Evolutionary conservation across 2,113 vertebrate species (phyloP).

Genomic region (Chloroceryle aenea): DNA sequence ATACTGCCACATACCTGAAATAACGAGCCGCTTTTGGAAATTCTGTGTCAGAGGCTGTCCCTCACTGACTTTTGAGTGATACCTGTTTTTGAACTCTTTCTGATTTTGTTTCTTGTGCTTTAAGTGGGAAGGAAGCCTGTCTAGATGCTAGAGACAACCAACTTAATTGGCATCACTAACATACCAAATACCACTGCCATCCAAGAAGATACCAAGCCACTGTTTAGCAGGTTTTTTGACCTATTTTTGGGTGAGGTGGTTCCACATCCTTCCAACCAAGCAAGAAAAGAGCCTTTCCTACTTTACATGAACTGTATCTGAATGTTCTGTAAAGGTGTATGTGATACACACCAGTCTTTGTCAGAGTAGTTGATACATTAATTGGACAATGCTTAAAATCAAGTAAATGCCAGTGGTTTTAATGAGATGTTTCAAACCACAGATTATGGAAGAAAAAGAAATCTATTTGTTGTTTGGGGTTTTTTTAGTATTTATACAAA

Average conservation of each 20-base stretch:
- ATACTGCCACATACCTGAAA: background rate
- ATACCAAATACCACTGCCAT: background rate
- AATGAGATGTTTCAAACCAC: slow-evolving; percentile 42
- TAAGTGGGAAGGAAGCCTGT: background rate
- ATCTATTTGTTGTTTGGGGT: slow-evolving; percentile 31
- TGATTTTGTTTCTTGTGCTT: background rate
- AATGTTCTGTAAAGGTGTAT: background rate
- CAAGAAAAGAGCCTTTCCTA: background rate
- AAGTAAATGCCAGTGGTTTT: slow-evolving; percentile 3
- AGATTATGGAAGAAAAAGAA: slow-evolving; percentile 43
- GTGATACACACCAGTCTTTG: background rate
- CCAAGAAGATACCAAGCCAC: background rate
- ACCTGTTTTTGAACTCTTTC: background rate
- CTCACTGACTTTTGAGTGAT: background rate
- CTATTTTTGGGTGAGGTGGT: background rate
- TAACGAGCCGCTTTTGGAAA: background rate
- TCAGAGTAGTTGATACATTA: background rate
- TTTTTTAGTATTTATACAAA: slow-evolving; percentile 46
- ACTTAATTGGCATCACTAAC: background rate
- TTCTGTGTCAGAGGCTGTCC: background rate
- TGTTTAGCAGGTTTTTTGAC: background rate
- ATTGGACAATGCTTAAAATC: slow-evolving; percentile 14
- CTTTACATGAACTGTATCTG: background rate
- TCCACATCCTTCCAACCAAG: background rate
- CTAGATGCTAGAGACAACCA: background rate